phyloP scores from a whole-genome alignment of 2,888 invertebrate genomes.

The Ennomos erosarius region DNA sequence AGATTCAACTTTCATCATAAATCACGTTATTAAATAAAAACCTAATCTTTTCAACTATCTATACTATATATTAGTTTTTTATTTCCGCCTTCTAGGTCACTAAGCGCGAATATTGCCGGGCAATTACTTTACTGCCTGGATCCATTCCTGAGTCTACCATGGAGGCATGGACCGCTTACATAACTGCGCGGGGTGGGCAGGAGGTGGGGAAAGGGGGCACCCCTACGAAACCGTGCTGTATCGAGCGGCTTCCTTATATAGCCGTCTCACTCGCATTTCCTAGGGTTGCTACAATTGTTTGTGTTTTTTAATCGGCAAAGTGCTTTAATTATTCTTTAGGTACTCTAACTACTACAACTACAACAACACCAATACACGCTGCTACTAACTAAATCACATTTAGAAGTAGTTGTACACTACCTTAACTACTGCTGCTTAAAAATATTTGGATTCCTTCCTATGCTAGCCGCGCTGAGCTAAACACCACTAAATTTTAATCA shows the following conservation, averaged over 20 bases:
- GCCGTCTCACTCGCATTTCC: conserved; percentile 40
- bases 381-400: too few relatives aligned
- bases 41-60: too few relatives aligned
- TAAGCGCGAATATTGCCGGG: conserved; percentile 56
- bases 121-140: conserved; percentile 58
- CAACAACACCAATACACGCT: too few relatives aligned
- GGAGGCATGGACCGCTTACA: conserved; percentile 58
- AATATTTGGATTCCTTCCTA: too few relatives aligned
- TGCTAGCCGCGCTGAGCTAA: too few relatives aligned
- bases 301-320: not conserved
- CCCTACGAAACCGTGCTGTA: conserved; percentile 54
- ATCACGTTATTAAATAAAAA: too few relatives aligned
- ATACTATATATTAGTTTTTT: not conserved
- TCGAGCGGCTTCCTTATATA: conserved; percentile 58
- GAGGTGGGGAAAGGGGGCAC: conserved; percentile 54
- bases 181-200: conserved; percentile 50
- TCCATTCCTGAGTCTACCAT: conserved; percentile 58
- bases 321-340: too few relatives aligned
- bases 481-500: too few relatives aligned
- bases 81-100: conserved; percentile 29
- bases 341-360: too few relatives aligned
- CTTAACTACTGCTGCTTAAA: too few relatives aligned
- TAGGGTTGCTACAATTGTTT: conserved; percentile 12
- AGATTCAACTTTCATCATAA: too few relatives aligned
- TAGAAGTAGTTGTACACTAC: too few relatives aligned